These are phyloP conservation scores for Aelia acuminata DNA, from an alignment of 2,888 invertebrate species.

Conservation along the genomic window DNA sequence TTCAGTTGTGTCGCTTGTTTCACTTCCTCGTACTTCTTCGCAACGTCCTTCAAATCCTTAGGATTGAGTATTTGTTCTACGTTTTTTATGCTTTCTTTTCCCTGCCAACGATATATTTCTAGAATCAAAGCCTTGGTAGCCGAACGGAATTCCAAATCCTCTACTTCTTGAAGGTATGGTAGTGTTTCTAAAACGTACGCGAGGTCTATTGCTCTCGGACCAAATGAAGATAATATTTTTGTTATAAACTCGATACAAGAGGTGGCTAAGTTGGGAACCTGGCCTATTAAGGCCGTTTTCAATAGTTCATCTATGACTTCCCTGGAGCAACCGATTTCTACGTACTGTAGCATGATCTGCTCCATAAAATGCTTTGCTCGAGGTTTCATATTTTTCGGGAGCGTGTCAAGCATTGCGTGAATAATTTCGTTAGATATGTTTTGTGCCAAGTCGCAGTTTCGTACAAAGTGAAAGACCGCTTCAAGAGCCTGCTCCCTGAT, in stretches of 20 bases:
- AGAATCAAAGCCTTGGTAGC: neutral
- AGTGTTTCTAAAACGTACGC: neutral
- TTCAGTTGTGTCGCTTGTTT: neutral
- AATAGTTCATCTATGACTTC: neutral
- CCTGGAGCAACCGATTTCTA: neutral
- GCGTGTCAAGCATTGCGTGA: neutral
- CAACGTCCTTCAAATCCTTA: neutral
- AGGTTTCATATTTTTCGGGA: neutral
- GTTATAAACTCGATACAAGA: neutral
- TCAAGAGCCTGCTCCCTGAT: conserved; percentile 25
- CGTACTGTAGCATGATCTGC: neutral
- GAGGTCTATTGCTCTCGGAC: neutral
- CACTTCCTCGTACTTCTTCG: neutral
- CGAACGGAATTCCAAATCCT: neutral
- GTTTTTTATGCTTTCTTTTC: conserved; percentile 4
- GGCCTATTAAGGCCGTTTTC: neutral
- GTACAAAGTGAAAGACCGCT: neutral
- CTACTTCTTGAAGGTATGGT: neutral
- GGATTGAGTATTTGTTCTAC: neutral
- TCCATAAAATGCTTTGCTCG: neutral
- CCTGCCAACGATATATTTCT: neutral
- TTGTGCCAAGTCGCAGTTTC: neutral
- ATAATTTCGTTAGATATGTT: neutral
- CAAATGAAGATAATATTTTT: conserved; percentile 7
- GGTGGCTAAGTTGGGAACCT: neutral